Conservation (phyloP, 2,888 invertebrate genomes). For the Ichneumon xanthorius region DNA sequence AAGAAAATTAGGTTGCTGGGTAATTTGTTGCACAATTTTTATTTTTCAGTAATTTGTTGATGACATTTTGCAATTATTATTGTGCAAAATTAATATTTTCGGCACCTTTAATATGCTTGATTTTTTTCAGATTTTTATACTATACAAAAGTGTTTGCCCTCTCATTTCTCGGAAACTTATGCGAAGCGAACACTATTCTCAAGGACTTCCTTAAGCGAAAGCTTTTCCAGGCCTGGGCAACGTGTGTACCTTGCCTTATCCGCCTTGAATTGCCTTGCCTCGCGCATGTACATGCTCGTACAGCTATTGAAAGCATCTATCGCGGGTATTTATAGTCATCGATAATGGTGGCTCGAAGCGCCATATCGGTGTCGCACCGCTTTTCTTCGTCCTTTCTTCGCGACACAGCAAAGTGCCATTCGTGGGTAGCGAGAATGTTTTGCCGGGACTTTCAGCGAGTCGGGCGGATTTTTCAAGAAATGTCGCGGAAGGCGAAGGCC, state of each 20-base stretch:
- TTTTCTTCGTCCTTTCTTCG: background rate
- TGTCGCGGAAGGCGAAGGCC: slow-evolving; percentile 68
- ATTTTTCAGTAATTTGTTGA: no score
- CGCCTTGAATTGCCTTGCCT: background rate
- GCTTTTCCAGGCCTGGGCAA: slow-evolving; percentile 1
- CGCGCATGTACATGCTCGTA: background rate
- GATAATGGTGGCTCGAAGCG: slow-evolving; percentile 5
- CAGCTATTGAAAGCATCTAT: slow-evolving; percentile 30
- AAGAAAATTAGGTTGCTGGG: no score
- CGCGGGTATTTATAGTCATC: slow-evolving; percentile 29
- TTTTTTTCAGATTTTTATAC: no score
- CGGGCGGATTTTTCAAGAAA: slow-evolving; percentile 10
- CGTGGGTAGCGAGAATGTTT: background rate
- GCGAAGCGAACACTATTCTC: no score
- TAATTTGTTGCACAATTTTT: no score
- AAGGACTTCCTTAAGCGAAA: background rate
- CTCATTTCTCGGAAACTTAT: no score
- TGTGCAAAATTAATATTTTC: no score
- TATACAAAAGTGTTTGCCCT: no score
- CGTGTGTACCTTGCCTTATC: background rate
- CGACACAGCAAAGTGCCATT: background rate
- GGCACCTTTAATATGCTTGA: no score
- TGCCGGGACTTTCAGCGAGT: no score
- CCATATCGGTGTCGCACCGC: background rate
- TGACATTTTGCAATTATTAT: no score